Conservation (phyloP, 2,888 invertebrate species). For the Ormyrus nitidulus region DNA sequence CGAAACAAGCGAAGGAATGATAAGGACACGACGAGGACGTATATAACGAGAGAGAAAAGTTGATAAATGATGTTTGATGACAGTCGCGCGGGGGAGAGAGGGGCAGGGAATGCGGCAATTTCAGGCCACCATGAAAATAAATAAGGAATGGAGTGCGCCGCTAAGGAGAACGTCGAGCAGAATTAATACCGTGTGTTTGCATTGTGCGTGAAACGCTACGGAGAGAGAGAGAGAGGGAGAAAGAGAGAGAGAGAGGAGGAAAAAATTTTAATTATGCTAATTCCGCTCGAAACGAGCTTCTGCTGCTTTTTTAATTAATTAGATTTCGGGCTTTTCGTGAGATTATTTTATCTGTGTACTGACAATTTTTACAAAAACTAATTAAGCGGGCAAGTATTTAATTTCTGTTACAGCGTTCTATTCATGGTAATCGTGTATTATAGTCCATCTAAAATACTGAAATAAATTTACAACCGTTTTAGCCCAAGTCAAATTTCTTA, state of each 20-base stretch:
- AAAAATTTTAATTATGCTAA: constrained; percentile 37
- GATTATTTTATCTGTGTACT: too few relatives aligned
- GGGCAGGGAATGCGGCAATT: constrained; percentile 23
- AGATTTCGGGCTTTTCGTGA: background rate
- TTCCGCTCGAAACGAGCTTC: background rate
- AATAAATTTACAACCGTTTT: too few relatives aligned
- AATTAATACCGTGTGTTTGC: constrained; percentile 24
- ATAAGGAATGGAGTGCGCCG: constrained; percentile 12
- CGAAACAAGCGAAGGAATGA: constrained; percentile 40
- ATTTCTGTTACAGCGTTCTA: too few relatives aligned
- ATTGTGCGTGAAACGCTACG: background rate
- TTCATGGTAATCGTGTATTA: too few relatives aligned
- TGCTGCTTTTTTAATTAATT: constrained; percentile 11
- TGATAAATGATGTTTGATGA: constrained; percentile 51
- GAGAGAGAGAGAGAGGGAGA: too few relatives aligned
- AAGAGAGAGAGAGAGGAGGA: background rate
- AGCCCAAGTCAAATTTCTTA: too few relatives aligned
- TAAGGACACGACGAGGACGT: constrained; percentile 24
- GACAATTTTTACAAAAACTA: too few relatives aligned
- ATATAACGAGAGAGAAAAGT: constrained; percentile 21
- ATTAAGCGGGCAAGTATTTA: too few relatives aligned
- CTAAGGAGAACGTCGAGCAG: background rate
- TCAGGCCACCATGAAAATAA: constrained; percentile 32
- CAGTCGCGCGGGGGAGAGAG: background rate
- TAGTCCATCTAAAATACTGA: too few relatives aligned